phyloP scores from a whole-genome alignment of 2,113 vertebrate genomes.

The Phalacrocorax pelagicus region DNA sequence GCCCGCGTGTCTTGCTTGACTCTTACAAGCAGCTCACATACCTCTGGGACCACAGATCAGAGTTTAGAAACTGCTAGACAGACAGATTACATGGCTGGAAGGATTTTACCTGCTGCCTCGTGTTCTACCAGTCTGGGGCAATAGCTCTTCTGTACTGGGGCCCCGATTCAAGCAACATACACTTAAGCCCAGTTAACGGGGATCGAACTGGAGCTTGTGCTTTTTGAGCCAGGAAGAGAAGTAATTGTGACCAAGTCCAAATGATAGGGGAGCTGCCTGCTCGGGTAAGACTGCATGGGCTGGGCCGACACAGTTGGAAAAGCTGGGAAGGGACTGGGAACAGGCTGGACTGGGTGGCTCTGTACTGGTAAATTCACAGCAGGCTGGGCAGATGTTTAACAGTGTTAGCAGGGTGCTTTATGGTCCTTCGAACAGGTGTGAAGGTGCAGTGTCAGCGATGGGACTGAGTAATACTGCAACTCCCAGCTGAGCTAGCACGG shows the following conservation, averaged over 20 bases:
- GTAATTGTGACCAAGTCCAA: not conserved
- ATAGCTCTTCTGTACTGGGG: not conserved
- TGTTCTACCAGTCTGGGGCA: not conserved
- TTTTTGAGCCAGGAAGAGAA: not conserved
- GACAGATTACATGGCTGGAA: not conserved
- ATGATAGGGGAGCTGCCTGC: not conserved
- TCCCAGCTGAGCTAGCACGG: not conserved
- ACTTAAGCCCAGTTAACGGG: not conserved
- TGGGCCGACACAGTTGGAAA: not conserved
- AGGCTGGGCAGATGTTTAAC: not conserved
- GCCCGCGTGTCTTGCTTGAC: not conserved
- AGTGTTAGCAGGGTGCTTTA: not conserved
- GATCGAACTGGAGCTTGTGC: not conserved
- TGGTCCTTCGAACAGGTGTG: not conserved
- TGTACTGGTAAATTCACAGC: too few relatives aligned
- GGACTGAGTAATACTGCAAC: rapidly evolving
- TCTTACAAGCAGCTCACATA: not conserved
- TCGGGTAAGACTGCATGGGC: rapidly evolving
- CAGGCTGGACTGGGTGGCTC: not conserved
- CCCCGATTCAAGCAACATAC: not conserved
- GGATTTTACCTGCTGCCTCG: not conserved
- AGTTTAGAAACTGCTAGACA: not conserved
- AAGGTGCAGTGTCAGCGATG: not conserved
- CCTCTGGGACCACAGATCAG: not conserved
- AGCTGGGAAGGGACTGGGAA: not conserved